Base-by-base conservation (phyloP, 2,888 invertebrate species). In the Aphidoletes aphidimyza region DNA sequence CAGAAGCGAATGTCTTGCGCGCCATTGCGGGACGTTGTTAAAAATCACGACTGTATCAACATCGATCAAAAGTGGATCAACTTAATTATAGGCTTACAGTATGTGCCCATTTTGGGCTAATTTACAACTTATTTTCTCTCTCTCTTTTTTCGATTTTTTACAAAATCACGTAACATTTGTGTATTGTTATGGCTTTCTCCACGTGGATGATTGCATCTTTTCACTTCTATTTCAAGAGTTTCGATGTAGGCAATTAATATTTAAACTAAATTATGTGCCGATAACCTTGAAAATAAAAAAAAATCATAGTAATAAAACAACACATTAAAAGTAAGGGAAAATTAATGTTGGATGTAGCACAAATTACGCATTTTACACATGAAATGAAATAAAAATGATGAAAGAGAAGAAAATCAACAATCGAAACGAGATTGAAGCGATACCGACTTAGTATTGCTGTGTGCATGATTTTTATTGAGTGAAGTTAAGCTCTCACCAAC, bases 221-320 rank as follows among this genome's bases (percentile, higher is more conserved):
- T 11, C 6, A 11, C 17, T 17, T 47, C 9, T 17, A 54, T 22
- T 22, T 22, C 22, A 22, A 54, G 22, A 6, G 9, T 0, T 54
- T 54, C 22, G 54, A 22, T 54, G 22, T 22, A 54, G 3, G n/a
- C 9, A 22, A 54, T 22, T 69, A 69, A 0, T 14, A 69, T 14
- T 69, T 22, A 1, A 30, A 34, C 14, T 69, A 0, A 69, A 30
- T 69, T 69, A 69, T 69, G 69, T 34, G n/a, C 22, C 54, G 22
- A 54, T 54, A 54, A 54, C 54, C 54, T 54, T 54, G 54, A 54
- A 54, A 47, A 47, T n/a, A n/a, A n/a, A n/a, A 11, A 39, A 39
- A 47, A 47, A 47, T 11, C 47, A 47, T 19, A 14, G 6, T 19
- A 19, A 47, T 9, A 19, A 47, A 47, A 47, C n/a, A 47, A 47